Evolutionary conservation across 2,888 invertebrate species (phyloP).

Genomic region (Apoda limacodes): DNA sequence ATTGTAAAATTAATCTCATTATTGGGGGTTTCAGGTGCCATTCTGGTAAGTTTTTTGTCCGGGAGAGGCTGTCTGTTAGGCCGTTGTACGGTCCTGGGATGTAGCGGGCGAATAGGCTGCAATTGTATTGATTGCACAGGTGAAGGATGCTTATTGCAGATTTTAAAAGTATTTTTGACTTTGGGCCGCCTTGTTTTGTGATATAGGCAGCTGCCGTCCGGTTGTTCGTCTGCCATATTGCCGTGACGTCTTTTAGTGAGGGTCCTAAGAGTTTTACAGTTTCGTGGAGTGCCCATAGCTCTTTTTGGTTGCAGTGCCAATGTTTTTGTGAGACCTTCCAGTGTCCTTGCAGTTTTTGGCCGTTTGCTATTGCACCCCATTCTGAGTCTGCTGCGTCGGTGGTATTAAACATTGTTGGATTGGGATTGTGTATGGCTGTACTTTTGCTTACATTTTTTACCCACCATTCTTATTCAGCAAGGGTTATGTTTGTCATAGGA

Average conservation of each 20-base stretch:
- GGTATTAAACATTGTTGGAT: conserved; percentile 3
- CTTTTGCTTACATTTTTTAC: conserved; percentile 1
- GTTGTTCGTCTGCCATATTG: no score
- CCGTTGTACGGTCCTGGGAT: conserved; percentile 25
- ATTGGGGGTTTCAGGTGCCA: conserved; percentile 15
- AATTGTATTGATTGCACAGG: conserved; percentile 4
- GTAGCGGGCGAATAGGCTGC: conserved; percentile 10
- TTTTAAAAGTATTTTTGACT: conserved; percentile 10
- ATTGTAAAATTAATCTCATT: conserved; percentile 11
- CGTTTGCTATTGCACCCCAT: conserved; percentile 15
- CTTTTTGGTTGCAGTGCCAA: conserved; percentile 19
- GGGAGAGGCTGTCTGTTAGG: conserved; percentile 24
- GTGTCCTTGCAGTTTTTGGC: neutral
- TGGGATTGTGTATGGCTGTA: neutral
- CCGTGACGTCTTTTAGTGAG: no score
- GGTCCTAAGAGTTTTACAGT: no score
- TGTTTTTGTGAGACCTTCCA: conserved; percentile 8
- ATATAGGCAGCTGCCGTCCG: conserved; percentile 17
- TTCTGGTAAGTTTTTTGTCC: conserved; percentile 12
- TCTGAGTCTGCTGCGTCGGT: conserved; percentile 16
- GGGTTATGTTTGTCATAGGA: neutral
- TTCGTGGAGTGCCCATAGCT: no score
- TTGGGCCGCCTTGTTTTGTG: conserved; percentile 23
- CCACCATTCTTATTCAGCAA: conserved; percentile 8
- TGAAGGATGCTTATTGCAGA: conserved; percentile 5